A percentile compares a stretch with the other conserved stretches of the same genome.
Evolutionary conservation across 2,888 invertebrate species (phyloP).

Genomic region (Parasteatoda lunata): DNA sequence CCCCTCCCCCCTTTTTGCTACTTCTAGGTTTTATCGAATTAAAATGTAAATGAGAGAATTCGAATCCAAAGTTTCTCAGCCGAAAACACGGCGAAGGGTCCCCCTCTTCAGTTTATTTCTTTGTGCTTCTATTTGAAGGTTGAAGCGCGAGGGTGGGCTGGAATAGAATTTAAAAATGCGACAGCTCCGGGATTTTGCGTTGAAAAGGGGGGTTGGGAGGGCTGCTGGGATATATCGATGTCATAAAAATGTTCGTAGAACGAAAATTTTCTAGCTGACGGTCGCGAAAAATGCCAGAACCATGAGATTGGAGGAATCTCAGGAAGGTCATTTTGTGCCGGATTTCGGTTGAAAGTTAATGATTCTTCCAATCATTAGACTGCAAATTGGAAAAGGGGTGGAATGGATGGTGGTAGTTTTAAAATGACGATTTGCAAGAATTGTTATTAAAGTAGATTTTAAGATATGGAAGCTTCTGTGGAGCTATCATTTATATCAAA

Average conservation of each 20-base stretch:
- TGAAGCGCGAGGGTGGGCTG: background rate
- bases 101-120: constrained; percentile 9
- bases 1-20: background rate
- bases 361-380: background rate
- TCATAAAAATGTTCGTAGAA: constrained; percentile 20
- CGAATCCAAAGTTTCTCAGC: constrained; percentile 53
- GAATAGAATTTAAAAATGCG: constrained; percentile 49
- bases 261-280: constrained; percentile 6
- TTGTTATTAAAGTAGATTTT: background rate
- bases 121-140: constrained; percentile 17
- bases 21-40: constrained; percentile 60
- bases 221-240: background rate
- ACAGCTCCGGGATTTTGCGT: constrained; percentile 14
- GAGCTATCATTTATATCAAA: background rate
- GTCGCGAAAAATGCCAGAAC: constrained; percentile 9
- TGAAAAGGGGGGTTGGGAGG: background rate
- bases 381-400: background rate
- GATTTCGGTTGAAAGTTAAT: constrained; percentile 3
- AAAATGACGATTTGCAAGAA: background rate
- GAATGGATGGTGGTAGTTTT: background rate
- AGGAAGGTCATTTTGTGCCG: constrained; percentile 13
- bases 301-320: constrained; percentile 8
- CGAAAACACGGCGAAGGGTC: constrained; percentile 47
- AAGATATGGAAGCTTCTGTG: background rate
- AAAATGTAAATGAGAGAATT: constrained; percentile 66